Evolutionary conservation across 1,140 invertebrate species (phyloP), one percentile per base, ranked within the genome.

Genomic region (Lepidurus couesii): DNA sequence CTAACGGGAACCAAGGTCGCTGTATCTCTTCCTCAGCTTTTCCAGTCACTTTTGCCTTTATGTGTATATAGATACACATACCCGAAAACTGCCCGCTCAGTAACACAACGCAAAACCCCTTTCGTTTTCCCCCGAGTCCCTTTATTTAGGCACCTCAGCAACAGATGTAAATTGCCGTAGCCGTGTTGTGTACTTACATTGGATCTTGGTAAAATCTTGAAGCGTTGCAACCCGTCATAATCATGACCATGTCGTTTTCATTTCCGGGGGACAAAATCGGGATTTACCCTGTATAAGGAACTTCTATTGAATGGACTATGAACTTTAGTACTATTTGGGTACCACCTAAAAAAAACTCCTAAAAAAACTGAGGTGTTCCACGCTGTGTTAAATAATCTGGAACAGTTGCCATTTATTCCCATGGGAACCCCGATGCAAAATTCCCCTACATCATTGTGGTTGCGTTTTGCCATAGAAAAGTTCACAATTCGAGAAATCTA

Each of bases 221-320:
- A 65, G 53, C 53, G 53, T 21, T 65, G 53, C 53, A 65, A 65
- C 34, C 34, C 34, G 53, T 65, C 53, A 21, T 65, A 65, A 65
- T 21, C 53, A 65, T 65, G 53, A 65, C 53, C 53, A 21, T 65
- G 53, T 65, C 53, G 6, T 65, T 65, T 65, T 65, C 16, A 65
- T 65, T 65, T 65, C 53, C 53, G 53, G 53, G 53, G 53, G 53
- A 65, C 13, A 65, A 21, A 65, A 65, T 65, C 53, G 53, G 53
- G 53, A 65, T 65, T 65, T 65, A 65, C 53, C 53, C 53, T 65
- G 53, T 65, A 65, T 21, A 65, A 65, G 53, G 53, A 65, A 65
- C 53, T 65, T 65, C 16, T 21, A 21, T 65, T 65, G 8, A 65
- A 65, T 65, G 16, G 53, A 65, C 21, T 65, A 21, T 21, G 53